phyloP scores from a whole-genome alignment of 1,140 invertebrate species.

The Copidosoma floridanum region DNA sequence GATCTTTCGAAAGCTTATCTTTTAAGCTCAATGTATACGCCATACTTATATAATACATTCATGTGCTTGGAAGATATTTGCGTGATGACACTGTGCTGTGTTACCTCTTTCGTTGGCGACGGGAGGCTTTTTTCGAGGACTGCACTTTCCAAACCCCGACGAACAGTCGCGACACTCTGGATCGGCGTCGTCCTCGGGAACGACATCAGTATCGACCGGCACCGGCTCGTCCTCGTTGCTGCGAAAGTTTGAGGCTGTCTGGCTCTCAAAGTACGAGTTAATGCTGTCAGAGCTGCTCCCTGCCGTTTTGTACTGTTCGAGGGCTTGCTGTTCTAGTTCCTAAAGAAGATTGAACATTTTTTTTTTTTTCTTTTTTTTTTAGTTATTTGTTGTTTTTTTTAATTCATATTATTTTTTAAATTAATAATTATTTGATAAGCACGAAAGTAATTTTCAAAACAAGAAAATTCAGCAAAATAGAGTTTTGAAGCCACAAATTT shows the following conservation, averaged over 20 bases:
- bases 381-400: no score
- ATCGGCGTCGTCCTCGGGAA: not conserved
- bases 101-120: conserved; percentile 1
- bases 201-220: no score
- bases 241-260: not conserved
- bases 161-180: not conserved
- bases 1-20: no score
- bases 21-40: no score
- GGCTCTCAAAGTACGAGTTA: not conserved
- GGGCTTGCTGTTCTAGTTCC: conserved; percentile 49
- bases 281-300: conserved; percentile 28
- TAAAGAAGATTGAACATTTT: conserved; percentile 11
- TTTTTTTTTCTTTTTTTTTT: no score
- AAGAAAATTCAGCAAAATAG: no score
- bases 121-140: conserved; percentile 22
- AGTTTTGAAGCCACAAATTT: no score
- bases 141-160: conserved; percentile 39
- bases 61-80: no score
- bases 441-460: no score
- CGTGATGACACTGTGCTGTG: not conserved
- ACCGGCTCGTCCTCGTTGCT: not conserved
- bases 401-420: no score
- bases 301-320: conserved; percentile 44
- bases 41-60: no score
- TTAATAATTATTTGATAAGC: no score